A percentile compares a stretch with the other conserved stretches of the same genome.
Conservation (phyloP, 1,140 invertebrate genomes). For the Listronotus bonariensis region DNA sequence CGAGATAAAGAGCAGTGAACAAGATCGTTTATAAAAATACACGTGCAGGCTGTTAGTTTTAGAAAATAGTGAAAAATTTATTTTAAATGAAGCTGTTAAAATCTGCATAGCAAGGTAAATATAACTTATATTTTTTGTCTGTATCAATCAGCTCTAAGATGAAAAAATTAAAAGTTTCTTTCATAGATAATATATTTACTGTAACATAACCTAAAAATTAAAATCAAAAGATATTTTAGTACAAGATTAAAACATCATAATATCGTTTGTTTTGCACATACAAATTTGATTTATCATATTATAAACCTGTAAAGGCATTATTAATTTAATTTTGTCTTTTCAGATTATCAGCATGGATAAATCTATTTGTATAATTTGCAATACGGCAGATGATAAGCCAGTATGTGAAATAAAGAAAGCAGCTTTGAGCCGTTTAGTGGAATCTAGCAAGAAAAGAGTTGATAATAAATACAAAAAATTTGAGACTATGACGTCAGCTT, state of each 20-base stretch:
- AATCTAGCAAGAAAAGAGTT: slow-evolving; percentile 4
- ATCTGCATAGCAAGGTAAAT: slow-evolving; percentile 14
- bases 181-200: neutral
- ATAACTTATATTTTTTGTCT: slow-evolving; percentile 12
- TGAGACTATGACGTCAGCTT: slow-evolving; percentile 12
- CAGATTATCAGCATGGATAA: slow-evolving; percentile 14
- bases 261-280: too few species aligned
- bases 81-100: slow-evolving; percentile 1
- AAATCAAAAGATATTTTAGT: too few species aligned
- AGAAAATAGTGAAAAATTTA: neutral
- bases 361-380: slow-evolving; percentile 12
- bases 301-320: too few species aligned
- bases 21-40: too few species aligned
- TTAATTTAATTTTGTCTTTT: neutral
- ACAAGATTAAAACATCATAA: too few species aligned
- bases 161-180: slow-evolving; percentile 13
- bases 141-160: slow-evolving; percentile 10
- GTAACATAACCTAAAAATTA: too few species aligned
- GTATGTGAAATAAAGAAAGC: slow-evolving; percentile 3
- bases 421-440: slow-evolving; percentile 1
- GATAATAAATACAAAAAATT: slow-evolving; percentile 9
- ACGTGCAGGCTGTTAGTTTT: too few species aligned
- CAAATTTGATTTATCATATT: too few species aligned
- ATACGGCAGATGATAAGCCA: slow-evolving; percentile 2
- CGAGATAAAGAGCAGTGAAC: too few species aligned